phyloP scores from a whole-genome alignment of 2,888 invertebrate species.

The Drosophila mimetica region DNA sequence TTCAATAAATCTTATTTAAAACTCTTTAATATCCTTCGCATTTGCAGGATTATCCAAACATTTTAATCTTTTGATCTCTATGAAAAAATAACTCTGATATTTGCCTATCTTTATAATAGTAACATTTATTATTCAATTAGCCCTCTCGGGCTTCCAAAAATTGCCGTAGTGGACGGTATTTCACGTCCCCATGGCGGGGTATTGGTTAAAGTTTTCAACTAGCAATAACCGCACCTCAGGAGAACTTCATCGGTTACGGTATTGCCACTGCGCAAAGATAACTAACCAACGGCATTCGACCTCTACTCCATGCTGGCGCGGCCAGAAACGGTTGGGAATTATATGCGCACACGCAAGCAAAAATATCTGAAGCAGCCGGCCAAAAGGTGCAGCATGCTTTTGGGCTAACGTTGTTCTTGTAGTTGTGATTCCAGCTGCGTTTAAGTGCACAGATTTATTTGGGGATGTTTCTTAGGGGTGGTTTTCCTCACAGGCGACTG shows the following conservation, averaged over 20 bases:
- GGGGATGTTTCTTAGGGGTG: conserved; percentile 6
- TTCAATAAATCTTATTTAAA: too few species aligned
- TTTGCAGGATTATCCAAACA: too few species aligned
- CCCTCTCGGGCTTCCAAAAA: conserved; percentile 91
- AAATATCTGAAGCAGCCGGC: conserved; percentile 3
- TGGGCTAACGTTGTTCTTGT: conserved; percentile 32
- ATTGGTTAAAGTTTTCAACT: conserved; percentile 97
- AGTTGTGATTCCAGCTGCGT: neutral
- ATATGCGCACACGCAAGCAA: conserved; percentile 27
- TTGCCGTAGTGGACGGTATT: conserved; percentile 94
- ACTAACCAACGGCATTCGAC: conserved; percentile 34
- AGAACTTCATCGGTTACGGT: conserved; percentile 96
- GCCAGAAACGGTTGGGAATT: conserved; percentile 69
- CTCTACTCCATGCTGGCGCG: conserved; percentile 34
- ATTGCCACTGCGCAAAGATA: conserved; percentile 95
- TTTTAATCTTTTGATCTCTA: too few species aligned
- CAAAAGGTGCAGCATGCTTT: conserved; percentile 56
- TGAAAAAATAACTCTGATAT: too few species aligned
- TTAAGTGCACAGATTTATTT: neutral
- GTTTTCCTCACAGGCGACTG: neutral
- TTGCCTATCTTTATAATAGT: neutral
- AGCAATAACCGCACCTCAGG: conserved; percentile 96
- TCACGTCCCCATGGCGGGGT: conserved; percentile 94
- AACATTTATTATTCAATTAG: conserved; percentile 56
- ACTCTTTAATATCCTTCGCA: too few species aligned